Base-by-base conservation (phyloP, 2,888 invertebrate species). In the Eumacrocentrus americanus region DNA sequence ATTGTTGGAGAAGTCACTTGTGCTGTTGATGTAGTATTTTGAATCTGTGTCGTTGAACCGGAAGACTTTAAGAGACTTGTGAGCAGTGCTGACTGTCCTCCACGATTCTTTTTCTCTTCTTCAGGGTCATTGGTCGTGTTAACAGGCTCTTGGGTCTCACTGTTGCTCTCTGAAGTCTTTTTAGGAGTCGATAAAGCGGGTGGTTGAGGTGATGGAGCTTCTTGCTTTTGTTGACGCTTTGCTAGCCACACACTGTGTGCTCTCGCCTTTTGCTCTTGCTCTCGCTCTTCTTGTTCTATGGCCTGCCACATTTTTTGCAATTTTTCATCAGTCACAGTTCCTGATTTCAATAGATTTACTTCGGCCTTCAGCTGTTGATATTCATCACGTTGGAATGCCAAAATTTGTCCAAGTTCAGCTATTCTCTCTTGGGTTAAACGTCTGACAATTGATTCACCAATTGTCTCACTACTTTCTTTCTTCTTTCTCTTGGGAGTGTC, bases 401-500 rank as follows among this genome's bases (percentile, higher is more conserved):
- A 81, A 0, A 86, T 83, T 60, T 86, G 87, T 68, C 90, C 89
- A 23, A 95, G 84, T 75, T 95, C 95, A 0, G 86, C 83, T 48
- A 92, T 86, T 3, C 94, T 83, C 63, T 95, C 94, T 70, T 89
- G 88, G 0, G 89, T 90, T 22, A 95, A 82, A 55, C 88, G 86
- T 50, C 89, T 87, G 1, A 94, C 85, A 63, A 96, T 91, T 61
- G 88, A 87, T 78, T 94, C 92, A 2, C 89, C 89, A 0, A 92
- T 90, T 0, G 92, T 91, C 75, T 89, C 89, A 56, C 87, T 86
- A 0, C 86, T 87, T 70, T 84, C 87, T 16, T 89, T 84, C 77
- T 92, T 95, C 73, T 93, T 94, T 1, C 93, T 85, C 82, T 91
- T 95, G 0, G 94, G 93, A 5, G 89, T 91, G 77, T 92, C 94